Evolutionary conservation across 2,113 vertebrate species (phyloP), one percentile per base, ranked within the genome.

Genomic region (Toxotes jaculatrix): DNA sequence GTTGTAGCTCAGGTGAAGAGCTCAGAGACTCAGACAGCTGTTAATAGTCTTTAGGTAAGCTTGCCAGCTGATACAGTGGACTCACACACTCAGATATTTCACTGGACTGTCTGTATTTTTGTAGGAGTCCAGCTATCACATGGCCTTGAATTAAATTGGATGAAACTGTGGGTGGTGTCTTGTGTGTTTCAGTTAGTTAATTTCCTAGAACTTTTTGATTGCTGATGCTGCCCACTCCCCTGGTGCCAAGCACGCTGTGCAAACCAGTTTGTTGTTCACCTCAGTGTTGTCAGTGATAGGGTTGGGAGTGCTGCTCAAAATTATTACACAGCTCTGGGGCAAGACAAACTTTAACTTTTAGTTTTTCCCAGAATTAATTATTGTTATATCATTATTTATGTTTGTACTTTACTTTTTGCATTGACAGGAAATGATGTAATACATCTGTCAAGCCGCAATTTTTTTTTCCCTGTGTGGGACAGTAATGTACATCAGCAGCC

Each of bases 1-100:
- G 71, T 80, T 87, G 77, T 84, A 86, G 74, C 62, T 59, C 60
- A 61, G 72, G 68, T 63, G 67, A 81, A 47, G 27, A 27, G 27
- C 27, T 81, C 75, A 69, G 40, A 83, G 79, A 81, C 74, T 80
- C 63, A 62, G 84, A 74, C 74, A 84, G 81, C 85, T 88, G 86
- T 74, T 88, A 79, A 82, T 80, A 84, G 74, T 55, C 62, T 89
- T 75, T 74, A 42, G 43, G 57, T 89, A 86, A 93, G 53, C 83
- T 70, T 36, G 38, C 40, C 16, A 11, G 16, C 34, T 84, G 82
- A 77, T 72, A 45, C 66, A 61, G 43, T 57, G 43, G 36, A 34
- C 31, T 27, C 27, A 65, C 53, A 73, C 5, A 65, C 21, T 6
- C 45, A 57, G 43, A 69, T 23, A 19, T 31, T 42, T n/a, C 2